Evolutionary conservation across 2,113 vertebrate genomes (phyloP).

Genomic region (Datnioides undecimradiatus): DNA sequence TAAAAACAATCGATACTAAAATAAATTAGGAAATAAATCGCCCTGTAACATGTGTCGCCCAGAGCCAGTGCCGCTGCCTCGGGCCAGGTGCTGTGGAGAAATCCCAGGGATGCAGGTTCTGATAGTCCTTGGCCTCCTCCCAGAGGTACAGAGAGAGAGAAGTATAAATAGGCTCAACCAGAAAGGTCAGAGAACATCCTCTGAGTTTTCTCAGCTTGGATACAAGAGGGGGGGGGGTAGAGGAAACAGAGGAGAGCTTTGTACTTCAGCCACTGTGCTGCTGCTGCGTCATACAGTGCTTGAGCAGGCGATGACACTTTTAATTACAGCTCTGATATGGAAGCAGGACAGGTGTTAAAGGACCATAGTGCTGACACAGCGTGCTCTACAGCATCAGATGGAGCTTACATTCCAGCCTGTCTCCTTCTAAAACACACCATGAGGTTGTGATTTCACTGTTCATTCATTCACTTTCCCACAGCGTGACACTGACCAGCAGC

Average conservation of each 20-base stretch:
- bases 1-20: conserved; percentile 47
- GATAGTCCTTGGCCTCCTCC: conserved; percentile 32
- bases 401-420: neutral
- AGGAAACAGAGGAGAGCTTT: conserved; percentile 18
- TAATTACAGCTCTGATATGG: conserved; percentile 16
- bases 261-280: neutral
- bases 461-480: neutral
- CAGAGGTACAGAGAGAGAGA: conserved; percentile 23
- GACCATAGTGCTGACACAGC: neutral
- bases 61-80: conserved; percentile 10
- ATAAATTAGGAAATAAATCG: conserved; percentile 50
- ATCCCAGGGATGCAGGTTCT: conserved; percentile 42
- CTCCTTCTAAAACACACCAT: neutral
- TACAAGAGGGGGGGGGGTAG: neutral
- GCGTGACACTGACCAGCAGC: neutral
- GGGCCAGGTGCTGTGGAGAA: conserved; percentile 27
- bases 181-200: conserved; percentile 43
- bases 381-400: neutral
- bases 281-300: conserved; percentile 11
- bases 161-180: conserved; percentile 53
- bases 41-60: conserved; percentile 19
- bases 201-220: conserved; percentile 31
- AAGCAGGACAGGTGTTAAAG: conserved; percentile 23
- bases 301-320: conserved; percentile 17
- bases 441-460: neutral